Percentiles rank a stretch among this genome's conserved stretches.
Evolutionary conservation across 2,797 vertebrate genomes (phyloP).

Genomic region (Neostethus bicornis): DNA sequence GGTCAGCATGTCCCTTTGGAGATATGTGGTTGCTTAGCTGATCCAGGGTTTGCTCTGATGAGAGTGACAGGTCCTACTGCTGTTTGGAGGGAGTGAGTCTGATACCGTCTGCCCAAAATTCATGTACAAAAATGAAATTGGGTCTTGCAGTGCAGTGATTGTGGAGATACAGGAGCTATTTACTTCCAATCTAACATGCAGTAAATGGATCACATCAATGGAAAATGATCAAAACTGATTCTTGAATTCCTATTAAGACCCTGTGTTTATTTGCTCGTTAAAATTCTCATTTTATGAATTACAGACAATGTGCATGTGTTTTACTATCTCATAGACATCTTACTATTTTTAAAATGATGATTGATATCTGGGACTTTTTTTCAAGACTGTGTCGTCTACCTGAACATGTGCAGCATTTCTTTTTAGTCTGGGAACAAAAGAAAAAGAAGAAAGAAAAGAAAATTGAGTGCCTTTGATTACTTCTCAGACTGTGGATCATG

Average conservation of each 20-base stretch:
- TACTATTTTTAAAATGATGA: slow-evolving; percentile 16
- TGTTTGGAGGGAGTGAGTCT: slow-evolving; percentile 19
- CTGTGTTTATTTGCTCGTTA: slow-evolving; percentile 6
- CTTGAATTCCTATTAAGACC: slow-evolving; percentile 15
- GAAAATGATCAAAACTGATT: slow-evolving; percentile 38
- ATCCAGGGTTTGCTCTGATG: slow-evolving; percentile 35
- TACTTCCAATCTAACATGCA: slow-evolving; percentile 31
- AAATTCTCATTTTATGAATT: slow-evolving; percentile 19
- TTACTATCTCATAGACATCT: slow-evolving; percentile 10
- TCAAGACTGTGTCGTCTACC: slow-evolving; percentile 18
- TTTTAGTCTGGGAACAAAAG: slow-evolving; percentile 18
- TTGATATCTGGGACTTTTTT: background rate
- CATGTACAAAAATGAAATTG: slow-evolving; percentile 39
- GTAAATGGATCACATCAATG: slow-evolving; percentile 46
- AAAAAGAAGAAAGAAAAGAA: slow-evolving; percentile 27
- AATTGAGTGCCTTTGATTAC: slow-evolving; percentile 26
- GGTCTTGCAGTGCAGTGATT: slow-evolving; percentile 27
- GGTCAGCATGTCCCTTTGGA: slow-evolving; percentile 28
- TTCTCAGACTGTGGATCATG: slow-evolving; percentile 16
- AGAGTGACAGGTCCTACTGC: slow-evolving; percentile 50
- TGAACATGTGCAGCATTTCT: slow-evolving; percentile 17
- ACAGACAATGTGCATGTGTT: slow-evolving; percentile 18
- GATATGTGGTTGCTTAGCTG: slow-evolving; percentile 32
- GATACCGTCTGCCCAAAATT: slow-evolving; percentile 33
- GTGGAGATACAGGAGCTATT: slow-evolving; percentile 29